Percentiles rank a stretch among this genome's conserved stretches.
Evolutionary conservation across 30 jellyfish, hydroid and myxozoan genomes (phyloP).

Genomic region (Clytia hemisphaerica): DNA sequence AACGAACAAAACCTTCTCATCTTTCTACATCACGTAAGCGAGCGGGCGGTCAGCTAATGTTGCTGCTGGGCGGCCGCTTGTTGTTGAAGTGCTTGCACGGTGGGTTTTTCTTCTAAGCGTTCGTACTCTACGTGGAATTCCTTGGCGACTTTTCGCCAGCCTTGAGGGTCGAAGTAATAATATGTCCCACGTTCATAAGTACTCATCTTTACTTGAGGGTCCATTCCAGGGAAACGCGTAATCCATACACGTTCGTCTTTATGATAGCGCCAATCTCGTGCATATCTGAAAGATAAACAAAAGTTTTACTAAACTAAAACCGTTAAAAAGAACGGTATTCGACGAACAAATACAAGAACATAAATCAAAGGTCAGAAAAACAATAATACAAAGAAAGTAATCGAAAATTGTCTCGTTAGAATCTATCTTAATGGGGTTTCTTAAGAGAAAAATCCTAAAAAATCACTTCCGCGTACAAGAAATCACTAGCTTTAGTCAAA

Average conservation of each 20-base stretch:
- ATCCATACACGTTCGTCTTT: slow-evolving; percentile 95
- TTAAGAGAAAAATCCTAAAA: too few species aligned
- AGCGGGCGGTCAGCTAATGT: too few species aligned
- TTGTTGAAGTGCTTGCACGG: slow-evolving; percentile 65
- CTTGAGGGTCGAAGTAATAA: slow-evolving; percentile 86
- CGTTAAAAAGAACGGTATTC: neutral
- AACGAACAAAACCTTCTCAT: too few species aligned
- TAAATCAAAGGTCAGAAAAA: too few species aligned
- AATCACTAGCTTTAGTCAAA: too few species aligned
- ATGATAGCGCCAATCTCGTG: slow-evolving; percentile 96
- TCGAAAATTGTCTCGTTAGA: too few species aligned
- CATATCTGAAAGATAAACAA: slow-evolving; percentile 36
- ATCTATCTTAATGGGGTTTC: too few species aligned
- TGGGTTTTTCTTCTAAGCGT: slow-evolving; percentile 87
- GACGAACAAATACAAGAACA: too few species aligned
- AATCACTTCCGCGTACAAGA: too few species aligned
- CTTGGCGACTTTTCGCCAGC: slow-evolving; percentile 88
- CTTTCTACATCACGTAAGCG: too few species aligned
- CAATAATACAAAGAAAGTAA: too few species aligned
- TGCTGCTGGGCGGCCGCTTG: slow-evolving; percentile 54
- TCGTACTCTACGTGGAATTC: slow-evolving; percentile 94
- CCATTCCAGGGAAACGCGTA: slow-evolving; percentile 98
- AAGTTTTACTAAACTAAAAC: neutral
- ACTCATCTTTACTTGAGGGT: slow-evolving; percentile 87
- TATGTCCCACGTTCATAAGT: slow-evolving; percentile 94